These are phyloP conservation scores for Pteropus alecto DNA, from an alignment of 2,113 vertebrate genomes.

Conservation along the genomic window DNA sequence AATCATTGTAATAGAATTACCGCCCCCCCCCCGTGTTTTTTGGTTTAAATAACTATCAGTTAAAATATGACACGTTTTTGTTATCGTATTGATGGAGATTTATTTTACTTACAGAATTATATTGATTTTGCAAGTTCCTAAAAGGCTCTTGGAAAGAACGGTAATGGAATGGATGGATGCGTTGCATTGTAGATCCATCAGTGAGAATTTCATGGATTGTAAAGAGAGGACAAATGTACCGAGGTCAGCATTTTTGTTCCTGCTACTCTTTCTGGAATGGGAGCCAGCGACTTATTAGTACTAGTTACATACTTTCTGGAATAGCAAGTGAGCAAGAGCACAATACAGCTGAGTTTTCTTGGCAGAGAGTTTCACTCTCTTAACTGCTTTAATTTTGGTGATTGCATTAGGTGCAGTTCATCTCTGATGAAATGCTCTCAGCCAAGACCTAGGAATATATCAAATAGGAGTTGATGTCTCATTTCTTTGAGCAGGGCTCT, in stretches of 20 bases:
- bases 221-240: conserved; percentile 75
- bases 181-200: conserved; percentile 82
- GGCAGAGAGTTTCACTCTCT: conserved; percentile 72
- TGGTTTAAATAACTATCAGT: conserved; percentile 74
- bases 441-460: conserved; percentile 53
- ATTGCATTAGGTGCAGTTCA: conserved; percentile 79
- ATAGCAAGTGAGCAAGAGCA: conserved; percentile 59
- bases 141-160: conserved; percentile 78
- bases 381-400: conserved; percentile 82
- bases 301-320: conserved; percentile 78
- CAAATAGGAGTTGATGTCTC: conserved; percentile 55
- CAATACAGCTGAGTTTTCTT: conserved; percentile 75
- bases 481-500: conserved; percentile 28
- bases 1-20: conserved; percentile 51
- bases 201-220: conserved; percentile 82
- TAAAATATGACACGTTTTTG: conserved; percentile 75
- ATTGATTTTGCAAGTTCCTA: conserved; percentile 82
- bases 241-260: conserved; percentile 81
- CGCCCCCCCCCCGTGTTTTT: conserved; percentile 28
- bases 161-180: conserved; percentile 75
- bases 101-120: conserved; percentile 84
- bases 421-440: conserved; percentile 70
- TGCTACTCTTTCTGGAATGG: conserved; percentile 74
- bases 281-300: conserved; percentile 74
- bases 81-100: conserved; percentile 65